These are phyloP conservation scores for Nerophis lumbriciformis DNA, from an alignment of 2,113 vertebrate species.

Conservation along the genomic window DNA sequence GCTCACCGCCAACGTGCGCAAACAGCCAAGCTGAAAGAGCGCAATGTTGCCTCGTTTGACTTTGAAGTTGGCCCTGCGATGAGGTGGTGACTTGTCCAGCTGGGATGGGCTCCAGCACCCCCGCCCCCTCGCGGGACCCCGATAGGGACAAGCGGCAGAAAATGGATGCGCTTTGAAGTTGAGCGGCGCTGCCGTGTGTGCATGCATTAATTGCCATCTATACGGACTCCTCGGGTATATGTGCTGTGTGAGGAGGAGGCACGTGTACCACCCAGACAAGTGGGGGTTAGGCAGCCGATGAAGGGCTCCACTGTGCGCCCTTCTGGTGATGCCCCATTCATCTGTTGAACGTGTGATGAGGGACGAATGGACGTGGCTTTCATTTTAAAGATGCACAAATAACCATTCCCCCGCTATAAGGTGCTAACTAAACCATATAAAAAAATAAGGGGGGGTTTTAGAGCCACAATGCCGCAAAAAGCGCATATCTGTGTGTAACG, in stretches of 20 bases:
- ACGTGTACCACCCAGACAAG: conserved; percentile 20
- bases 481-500: conserved; percentile 42
- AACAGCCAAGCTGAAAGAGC: neutral
- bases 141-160: no score
- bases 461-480: conserved; percentile 19
- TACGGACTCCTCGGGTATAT: conserved; percentile 7
- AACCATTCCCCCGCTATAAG: neutral
- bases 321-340: conserved; percentile 39
- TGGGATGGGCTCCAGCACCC: no score
- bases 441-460: neutral
- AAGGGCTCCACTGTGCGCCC: conserved; percentile 56
- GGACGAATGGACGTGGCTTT: conserved; percentile 1
- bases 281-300: conserved; percentile 29
- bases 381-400: neutral
- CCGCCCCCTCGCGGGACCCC: no score
- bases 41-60: conserved; percentile 1
- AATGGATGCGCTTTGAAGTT: neutral
- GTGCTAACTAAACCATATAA: neutral
- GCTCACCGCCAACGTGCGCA: neutral
- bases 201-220: conserved; percentile 8
- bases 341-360: conserved; percentile 52
- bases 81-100: no score
- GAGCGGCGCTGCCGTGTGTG: conserved; percentile 3
- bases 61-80: conserved; percentile 3
- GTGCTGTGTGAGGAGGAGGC: conserved; percentile 12